A percentile compares a stretch with the other conserved stretches of the same genome.
These are phyloP conservation scores for Peromyscus melanophrys DNA, from an alignment of 2,797 vertebrate species.

Conservation along the genomic window DNA sequence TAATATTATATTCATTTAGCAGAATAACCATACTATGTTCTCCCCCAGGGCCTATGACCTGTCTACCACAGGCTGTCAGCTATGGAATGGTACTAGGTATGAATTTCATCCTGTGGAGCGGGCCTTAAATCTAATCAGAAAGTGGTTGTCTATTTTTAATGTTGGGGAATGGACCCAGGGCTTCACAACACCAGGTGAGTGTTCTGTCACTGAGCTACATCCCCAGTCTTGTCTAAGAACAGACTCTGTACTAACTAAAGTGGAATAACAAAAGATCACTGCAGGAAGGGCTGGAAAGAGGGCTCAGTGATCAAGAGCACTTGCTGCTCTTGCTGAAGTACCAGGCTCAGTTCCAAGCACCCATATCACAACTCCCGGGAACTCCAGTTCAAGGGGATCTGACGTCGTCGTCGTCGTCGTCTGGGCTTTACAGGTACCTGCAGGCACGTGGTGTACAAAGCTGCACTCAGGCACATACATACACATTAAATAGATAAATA, in stretches of 20 bases:
- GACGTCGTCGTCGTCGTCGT: too few species aligned
- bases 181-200: neutral
- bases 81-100: neutral
- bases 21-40: neutral
- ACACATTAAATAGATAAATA: neutral
- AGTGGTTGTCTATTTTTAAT: neutral
- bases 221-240: neutral
- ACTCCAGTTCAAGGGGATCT: neutral
- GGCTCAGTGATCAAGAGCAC: neutral
- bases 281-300: neutral
- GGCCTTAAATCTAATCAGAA: neutral
- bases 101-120: neutral
- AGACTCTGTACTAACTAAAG: conserved; percentile 3
- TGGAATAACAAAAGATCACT: conserved; percentile 26
- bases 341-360: neutral
- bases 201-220: neutral
- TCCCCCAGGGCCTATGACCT: neutral
- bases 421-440: neutral
- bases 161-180: neutral
- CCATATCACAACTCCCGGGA: neutral
- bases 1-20: neutral
- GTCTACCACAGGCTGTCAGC: neutral
- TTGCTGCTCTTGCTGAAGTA: neutral
- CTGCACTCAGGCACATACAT: neutral
- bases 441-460: neutral